Evolutionary conservation across 2,113 vertebrate genomes (phyloP), one percentile per base, ranked within the genome.

Genomic region (Ciconia maguari): DNA sequence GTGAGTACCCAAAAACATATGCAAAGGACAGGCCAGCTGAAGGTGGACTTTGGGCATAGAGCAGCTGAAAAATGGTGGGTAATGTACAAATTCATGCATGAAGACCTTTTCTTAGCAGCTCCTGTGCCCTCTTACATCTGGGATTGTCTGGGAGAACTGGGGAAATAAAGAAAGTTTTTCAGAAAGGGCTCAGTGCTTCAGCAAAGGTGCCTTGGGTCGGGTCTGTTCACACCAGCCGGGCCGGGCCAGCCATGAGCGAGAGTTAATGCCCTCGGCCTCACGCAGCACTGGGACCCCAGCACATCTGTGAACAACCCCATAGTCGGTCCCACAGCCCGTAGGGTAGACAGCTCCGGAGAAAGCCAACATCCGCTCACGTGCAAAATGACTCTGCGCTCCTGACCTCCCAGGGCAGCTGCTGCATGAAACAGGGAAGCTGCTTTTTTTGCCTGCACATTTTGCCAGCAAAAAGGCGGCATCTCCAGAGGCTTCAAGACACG

Each of bases 221-320:
- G 22, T 54, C 49, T 62, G 20, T 44, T 38, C 49, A 24, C 8
- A 1, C 13, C 0, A 2, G 18, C 25, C 1, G 2, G 24, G 24
- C n/a, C n/a, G 16, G 61, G 46, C n/a, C 55, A 69, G 46, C 24
- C 5, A 0, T 25, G 46, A 41, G 9, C 1, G 7, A 30, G 30
- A 22, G 51, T 19, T 21, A 24, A 24, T 62, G 34, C 10, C 12
- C 32, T 77, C 1, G 2, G n/a, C 16, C 32, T 75, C 77, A 25
- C 34, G 46, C 54, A 34, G 13, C 6, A 2, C 52, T 25, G 38
- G 29, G 19, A 70, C 5, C 55, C 38, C 27, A 48, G 19, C 10
- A 18, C 2, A 0, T 10, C 30, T 32, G 25, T 46, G 42, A 51
- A n/a, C n/a, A 52, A 15, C 30, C 34, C 30, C 46, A 48, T 0